These are phyloP conservation scores for Escarpia spicata DNA, from an alignment of 2,888 invertebrate genomes.

Conservation along the genomic window DNA sequence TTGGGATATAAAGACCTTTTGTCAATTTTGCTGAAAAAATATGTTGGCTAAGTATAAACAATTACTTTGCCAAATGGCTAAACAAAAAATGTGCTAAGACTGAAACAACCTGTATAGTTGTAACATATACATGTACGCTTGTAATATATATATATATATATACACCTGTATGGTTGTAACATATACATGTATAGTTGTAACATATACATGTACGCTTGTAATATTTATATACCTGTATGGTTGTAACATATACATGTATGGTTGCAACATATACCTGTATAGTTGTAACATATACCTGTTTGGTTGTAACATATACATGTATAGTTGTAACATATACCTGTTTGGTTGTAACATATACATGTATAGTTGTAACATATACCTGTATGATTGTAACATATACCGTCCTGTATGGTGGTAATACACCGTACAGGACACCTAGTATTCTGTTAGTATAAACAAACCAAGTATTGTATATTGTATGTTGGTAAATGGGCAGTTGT, in stretches of 20 bases:
- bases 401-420: not conserved
- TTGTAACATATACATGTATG: not conserved
- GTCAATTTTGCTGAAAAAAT: too few species aligned
- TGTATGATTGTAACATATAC: not conserved
- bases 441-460: too few species aligned
- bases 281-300: not conserved
- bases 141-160: too few species aligned
- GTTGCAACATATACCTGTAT: not conserved
- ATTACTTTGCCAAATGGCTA: too few species aligned
- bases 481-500: too few species aligned
- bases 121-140: not conserved
- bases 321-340: not conserved
- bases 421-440: not conserved
- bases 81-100: too few species aligned
- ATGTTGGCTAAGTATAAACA: too few species aligned
- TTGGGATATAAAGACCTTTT: too few species aligned
- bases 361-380: not conserved
- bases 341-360: not conserved
- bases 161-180: not conserved
- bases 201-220: not conserved
- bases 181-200: not conserved
- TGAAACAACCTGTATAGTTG: not conserved
- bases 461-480: too few species aligned
- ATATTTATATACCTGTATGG: not conserved
- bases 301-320: not conserved